These are phyloP conservation scores for Orius insidiosus DNA, from an alignment of 1,140 invertebrate genomes.

Conservation along the genomic window DNA sequence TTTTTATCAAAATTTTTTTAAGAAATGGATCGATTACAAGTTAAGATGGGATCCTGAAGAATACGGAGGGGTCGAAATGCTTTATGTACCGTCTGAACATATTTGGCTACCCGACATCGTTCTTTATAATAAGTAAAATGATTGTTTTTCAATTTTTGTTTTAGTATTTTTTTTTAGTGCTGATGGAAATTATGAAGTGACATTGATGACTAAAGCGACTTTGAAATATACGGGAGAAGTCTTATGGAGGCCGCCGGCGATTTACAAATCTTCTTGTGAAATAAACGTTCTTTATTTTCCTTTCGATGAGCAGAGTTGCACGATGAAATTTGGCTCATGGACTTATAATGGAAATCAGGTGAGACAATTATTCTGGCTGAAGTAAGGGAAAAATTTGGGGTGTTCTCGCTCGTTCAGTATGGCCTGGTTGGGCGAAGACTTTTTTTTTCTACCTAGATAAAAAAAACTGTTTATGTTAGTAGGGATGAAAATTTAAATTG, in stretches of 20 bases:
- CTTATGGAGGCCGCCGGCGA: constrained; percentile 93
- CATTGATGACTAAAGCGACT: constrained; percentile 91
- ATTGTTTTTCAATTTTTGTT: too few species aligned
- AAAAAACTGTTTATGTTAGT: too few species aligned
- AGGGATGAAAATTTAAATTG: too few species aligned
- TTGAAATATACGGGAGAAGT: constrained; percentile 78
- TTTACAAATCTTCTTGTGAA: constrained; percentile 95
- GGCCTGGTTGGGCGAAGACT: too few species aligned
- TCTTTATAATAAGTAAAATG: constrained; percentile 77
- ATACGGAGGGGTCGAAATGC: constrained; percentile 80
- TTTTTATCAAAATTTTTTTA: too few species aligned
- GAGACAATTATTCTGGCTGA: too few species aligned
- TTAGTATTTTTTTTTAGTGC: constrained; percentile 48
- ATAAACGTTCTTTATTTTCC: constrained; percentile 93
- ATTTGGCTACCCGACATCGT: constrained; percentile 85
- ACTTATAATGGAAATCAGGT: constrained; percentile 82
- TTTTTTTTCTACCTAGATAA: too few species aligned
- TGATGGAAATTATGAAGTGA: constrained; percentile 95
- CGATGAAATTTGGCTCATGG: constrained; percentile 95
- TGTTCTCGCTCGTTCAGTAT: too few species aligned
- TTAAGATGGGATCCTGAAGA: constrained; percentile 81
- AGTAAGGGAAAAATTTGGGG: too few species aligned
- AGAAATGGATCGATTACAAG: constrained; percentile 94
- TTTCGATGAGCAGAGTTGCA: constrained; percentile 83
- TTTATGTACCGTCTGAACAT: constrained; percentile 82